phyloP scores from a whole-genome alignment of 2,888 invertebrate species.

The Parnassius smintheus region DNA sequence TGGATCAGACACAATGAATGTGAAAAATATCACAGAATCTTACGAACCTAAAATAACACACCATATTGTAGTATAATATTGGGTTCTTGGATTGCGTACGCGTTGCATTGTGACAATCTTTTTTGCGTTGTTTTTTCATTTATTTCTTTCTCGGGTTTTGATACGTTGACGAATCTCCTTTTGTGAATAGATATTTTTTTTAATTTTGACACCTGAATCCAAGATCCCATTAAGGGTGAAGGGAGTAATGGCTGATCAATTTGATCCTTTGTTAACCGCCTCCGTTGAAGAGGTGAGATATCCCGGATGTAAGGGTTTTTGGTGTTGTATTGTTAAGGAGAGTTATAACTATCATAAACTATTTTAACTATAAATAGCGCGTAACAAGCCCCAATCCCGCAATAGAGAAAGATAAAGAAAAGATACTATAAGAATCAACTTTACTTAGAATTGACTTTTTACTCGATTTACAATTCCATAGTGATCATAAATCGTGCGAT shows the following conservation, averaged over 20 bases:
- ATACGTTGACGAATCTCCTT: slow-evolving; percentile 69
- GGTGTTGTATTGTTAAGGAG: slow-evolving; percentile 27
- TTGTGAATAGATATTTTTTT: slow-evolving; percentile 54
- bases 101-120: slow-evolving; percentile 59
- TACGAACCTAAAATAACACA: slow-evolving; percentile 68
- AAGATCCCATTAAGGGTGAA: slow-evolving; percentile 53
- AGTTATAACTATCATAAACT: slow-evolving; percentile 23
- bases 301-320: slow-evolving; percentile 53
- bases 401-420: neutral
- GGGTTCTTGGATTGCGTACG: slow-evolving; percentile 69
- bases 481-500: neutral
- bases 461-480: neutral
- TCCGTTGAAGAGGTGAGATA: slow-evolving; percentile 38
- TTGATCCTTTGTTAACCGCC: slow-evolving; percentile 53
- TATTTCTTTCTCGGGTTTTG: slow-evolving; percentile 55
- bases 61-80: slow-evolving; percentile 58
- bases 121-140: slow-evolving; percentile 37
- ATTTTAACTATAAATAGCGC: slow-evolving; percentile 20
- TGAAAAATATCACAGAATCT: slow-evolving; percentile 31
- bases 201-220: slow-evolving; percentile 74
- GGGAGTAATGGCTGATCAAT: slow-evolving; percentile 60
- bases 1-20: slow-evolving; percentile 29
- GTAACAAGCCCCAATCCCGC: slow-evolving; percentile 14
- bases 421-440: neutral
- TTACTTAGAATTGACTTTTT: neutral